These are phyloP conservation scores for Cettia cetti DNA, from an alignment of 2,113 vertebrate genomes.

Conservation along the genomic window DNA sequence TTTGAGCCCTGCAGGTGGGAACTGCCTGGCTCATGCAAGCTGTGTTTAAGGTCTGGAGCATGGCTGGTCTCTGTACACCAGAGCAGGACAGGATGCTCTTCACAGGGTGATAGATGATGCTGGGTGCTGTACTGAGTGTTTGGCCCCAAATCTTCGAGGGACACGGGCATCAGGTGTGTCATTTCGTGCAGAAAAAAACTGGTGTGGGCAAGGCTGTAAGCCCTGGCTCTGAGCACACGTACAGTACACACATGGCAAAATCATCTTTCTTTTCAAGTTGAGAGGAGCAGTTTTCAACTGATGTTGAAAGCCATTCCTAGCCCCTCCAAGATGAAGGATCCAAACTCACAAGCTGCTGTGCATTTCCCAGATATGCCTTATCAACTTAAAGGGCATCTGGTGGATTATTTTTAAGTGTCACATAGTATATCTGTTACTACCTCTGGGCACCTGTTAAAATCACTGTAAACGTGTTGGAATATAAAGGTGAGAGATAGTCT, in stretches of 20 bases:
- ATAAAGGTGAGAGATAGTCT: background rate
- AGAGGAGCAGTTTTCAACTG: background rate
- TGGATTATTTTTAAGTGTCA: background rate
- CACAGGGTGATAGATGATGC: accelerated
- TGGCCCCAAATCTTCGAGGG: accelerated
- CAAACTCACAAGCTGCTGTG: background rate
- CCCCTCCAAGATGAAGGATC: background rate
- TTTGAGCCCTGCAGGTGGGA: background rate
- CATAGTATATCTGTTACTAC: background rate
- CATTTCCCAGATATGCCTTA: background rate
- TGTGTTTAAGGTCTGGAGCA: background rate
- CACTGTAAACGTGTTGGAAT: accelerated
- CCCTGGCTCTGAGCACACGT: background rate
- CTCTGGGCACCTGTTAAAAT: background rate
- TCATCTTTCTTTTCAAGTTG: background rate
- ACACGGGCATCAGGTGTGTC: accelerated
- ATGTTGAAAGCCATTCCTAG: background rate
- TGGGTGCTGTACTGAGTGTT: accelerated
- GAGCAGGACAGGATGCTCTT: background rate
- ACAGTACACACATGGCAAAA: background rate
- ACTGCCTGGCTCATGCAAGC: background rate
- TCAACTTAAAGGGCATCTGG: background rate
- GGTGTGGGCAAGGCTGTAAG: background rate
- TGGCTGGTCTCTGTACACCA: background rate
- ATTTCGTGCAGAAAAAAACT: background rate